Percentiles rank a stretch among this genome's conserved stretches.
phyloP scores from a whole-genome alignment of 2,888 invertebrate genomes.

The Cetonia aurata region DNA sequence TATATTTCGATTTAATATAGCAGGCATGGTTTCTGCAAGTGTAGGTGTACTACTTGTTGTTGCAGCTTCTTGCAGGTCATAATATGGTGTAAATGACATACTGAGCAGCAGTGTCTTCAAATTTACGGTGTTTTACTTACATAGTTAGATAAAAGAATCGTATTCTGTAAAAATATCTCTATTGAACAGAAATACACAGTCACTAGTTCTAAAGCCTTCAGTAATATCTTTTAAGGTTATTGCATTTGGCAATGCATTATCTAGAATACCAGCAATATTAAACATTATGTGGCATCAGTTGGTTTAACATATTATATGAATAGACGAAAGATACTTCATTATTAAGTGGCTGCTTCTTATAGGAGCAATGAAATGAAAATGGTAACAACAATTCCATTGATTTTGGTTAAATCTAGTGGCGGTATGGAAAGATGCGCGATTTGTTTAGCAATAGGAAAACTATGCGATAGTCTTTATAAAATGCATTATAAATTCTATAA shows the following conservation, averaged over 20 bases:
- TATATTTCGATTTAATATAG: too few species aligned
- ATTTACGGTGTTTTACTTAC: conserved; percentile 26
- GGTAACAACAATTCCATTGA: not conserved
- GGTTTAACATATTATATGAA: conserved; percentile 28
- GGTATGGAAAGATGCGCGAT: too few species aligned
- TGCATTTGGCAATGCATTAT: conserved; percentile 27
- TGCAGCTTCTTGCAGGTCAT: conserved; percentile 2
- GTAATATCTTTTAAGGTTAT: conserved; percentile 35
- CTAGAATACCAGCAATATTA: conserved; percentile 34
- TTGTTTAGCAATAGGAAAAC: too few species aligned
- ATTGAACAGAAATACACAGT: conserved; percentile 38
- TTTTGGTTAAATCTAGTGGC: too few species aligned
- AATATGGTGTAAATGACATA: not conserved
- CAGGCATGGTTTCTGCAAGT: too few species aligned
- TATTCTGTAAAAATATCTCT: conserved; percentile 52
- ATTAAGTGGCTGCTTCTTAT: not conserved
- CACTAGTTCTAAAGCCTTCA: conserved; percentile 34
- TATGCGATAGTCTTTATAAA: conserved; percentile 15
- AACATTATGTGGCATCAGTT: not conserved
- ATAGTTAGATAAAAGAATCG: conserved; percentile 31
- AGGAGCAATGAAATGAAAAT: not conserved
- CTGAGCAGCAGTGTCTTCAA: too few species aligned
- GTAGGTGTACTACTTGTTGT: not conserved
- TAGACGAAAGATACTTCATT: conserved; percentile 13
- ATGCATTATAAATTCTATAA: conserved; percentile 40